Base-by-base conservation (phyloP, 2,797 vertebrate genomes). In the Alauda arvensis region DNA sequence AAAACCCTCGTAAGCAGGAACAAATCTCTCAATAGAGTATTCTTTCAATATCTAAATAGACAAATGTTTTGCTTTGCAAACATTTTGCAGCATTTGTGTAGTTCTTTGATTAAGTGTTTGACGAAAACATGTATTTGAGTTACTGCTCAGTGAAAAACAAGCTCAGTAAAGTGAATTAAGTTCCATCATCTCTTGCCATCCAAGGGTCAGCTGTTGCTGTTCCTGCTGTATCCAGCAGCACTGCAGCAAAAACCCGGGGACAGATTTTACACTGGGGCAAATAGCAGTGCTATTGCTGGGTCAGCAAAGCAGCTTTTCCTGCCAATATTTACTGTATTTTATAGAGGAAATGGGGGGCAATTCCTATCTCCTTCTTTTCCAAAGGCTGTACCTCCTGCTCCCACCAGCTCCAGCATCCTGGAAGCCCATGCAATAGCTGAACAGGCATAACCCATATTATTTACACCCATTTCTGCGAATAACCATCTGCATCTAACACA, bases 1-100 rank as follows among this genome's bases (percentile, higher is more conserved):
- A 67, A 83, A 70, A 85, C 52, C 26, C 87, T 80, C 4, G 0
- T 52, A 83, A 87, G 49, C 70, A 83, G 57, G 45, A 90, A 72
- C 67, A 78, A 53, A 72, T 72, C 43, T 76, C 85, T 84, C 74
- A 59, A 48, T 1, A 82, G 48, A 87, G 31, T 18, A 82, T 89
- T 85, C 83, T 88, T 81, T 70, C 77, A 84, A 70, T 77, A 88
- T 77, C 80, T 88, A 87, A 91, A 84, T 1, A 86, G 84, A 88
- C 56, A 84, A 86, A 76, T 34, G 66, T 51, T 81, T 66, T 81
- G 61, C 79, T 90, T 71, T 90, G 69, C 69, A 62, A 87, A 85
- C 72, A 40, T 57, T 88, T 29, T 68, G 57, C 59, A 68, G 78
- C 66, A 62, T 74, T 67, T 79, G 18, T 53, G 77, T 63, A 77